Base-by-base conservation (phyloP, 2,888 invertebrate genomes). In the Epistrophella euchroma region DNA sequence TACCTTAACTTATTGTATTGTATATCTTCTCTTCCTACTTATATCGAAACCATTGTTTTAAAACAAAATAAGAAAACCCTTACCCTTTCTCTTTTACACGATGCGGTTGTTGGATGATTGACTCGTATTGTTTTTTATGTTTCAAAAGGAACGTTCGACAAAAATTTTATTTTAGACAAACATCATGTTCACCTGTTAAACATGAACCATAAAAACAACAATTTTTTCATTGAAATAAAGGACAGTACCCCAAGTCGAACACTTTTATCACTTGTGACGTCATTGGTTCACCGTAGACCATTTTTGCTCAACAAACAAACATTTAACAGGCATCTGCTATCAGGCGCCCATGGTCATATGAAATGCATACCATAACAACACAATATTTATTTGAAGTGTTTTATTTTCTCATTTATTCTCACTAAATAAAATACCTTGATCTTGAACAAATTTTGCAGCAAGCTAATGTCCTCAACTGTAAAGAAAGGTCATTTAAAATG, bases 241-340 rank as follows among this genome's bases (percentile, higher is more conserved):
- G 13, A 50, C 37, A 58, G 4, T 5, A 9, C 17, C 2, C 32
- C 17, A 55, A 56, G n/a, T 17, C 37, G 22, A 37, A 22, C 56
- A 56, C n/a, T 28, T 56, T 32, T 56, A 32, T 28, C 10, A 56
- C 2, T 32, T 5, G n/a, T 35, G 45, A 66, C 78, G 64, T 45
- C 40, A 55, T 19, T 28, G 19, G 45, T 35, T 10, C 9, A n/a
- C 37, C 19, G 32, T 17, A 60, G 58, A n/a, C 4, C 17, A 62
- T 60, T 25, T 13, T 35, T 45, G 64, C 50, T 75, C 58, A 84
- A 83, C 84, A 84, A 84, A 84, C 84, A 79, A 84, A 84, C 84
- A 79, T 84, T 84, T 84, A 84, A 58, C 71, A 75, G 79, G 74
- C 84, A 84, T 43, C 66, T 50, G 10, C 10, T 75, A 84, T 66